Percentiles rank a stretch among this genome's conserved stretches.
These are phyloP conservation scores for Nothocercus julius DNA, from an alignment of 2,113 vertebrate genomes.

Conservation along the genomic window DNA sequence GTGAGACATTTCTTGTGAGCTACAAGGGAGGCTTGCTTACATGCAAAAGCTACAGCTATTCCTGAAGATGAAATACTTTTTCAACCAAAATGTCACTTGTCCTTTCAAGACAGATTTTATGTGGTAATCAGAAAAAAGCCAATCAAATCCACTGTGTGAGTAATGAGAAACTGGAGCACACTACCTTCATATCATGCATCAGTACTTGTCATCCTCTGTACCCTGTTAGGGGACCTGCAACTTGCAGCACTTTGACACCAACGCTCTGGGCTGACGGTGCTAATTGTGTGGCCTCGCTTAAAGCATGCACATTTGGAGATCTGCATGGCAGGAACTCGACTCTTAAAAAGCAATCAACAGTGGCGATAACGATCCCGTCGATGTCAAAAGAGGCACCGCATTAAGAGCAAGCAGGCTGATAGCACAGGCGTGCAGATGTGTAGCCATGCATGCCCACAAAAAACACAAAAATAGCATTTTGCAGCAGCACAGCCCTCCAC, in stretches of 20 bases:
- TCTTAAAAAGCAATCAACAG: background rate
- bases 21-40: background rate
- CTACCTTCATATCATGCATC: background rate
- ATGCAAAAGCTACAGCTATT: background rate
- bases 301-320: background rate
- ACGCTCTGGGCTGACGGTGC: background rate
- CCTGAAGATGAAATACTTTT: background rate
- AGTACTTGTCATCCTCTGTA: fast-evolving
- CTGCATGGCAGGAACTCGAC: background rate
- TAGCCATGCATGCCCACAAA: background rate
- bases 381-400: background rate
- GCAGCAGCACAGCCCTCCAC: background rate
- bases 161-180: background rate
- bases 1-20: background rate
- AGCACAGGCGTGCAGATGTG: background rate
- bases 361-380: background rate
- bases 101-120: background rate
- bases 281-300: background rate
- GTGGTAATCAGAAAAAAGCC: background rate
- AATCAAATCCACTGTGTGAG: background rate
- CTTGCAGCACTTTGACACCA: background rate
- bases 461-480: background rate
- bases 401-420: background rate
- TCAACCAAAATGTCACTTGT: background rate
- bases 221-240: background rate